A percentile compares a stretch with the other conserved stretches of the same genome.
Evolutionary conservation across 53 echinoderm and acorn worm genomes (phyloP).

Genomic region (Echinarachnius parma): DNA sequence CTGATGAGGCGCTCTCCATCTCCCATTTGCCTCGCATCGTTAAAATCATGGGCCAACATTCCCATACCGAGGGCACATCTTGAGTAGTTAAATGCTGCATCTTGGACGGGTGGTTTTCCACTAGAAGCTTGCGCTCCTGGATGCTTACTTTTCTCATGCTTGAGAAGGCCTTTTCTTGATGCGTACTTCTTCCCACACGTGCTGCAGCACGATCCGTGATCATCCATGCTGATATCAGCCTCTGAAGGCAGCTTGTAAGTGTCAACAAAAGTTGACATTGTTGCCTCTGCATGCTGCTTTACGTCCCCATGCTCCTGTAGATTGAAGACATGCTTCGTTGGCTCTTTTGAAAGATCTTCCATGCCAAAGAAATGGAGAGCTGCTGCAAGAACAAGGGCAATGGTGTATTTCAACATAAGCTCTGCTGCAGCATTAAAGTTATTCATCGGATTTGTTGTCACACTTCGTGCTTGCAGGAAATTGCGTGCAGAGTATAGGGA

Average conservation of each 20-base stretch:
- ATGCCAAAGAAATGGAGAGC: constrained; percentile 60
- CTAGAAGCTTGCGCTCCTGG: neutral
- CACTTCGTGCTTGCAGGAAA: constrained; percentile 52
- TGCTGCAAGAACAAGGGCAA: constrained; percentile 53
- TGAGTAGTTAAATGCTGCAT: constrained; percentile 53
- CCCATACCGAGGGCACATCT: constrained; percentile 53
- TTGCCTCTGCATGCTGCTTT: constrained; percentile 26
- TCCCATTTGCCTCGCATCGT: constrained; percentile 54
- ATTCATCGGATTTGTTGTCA: constrained; percentile 55
- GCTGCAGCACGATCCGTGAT: neutral
- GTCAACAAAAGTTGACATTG: constrained; percentile 36
- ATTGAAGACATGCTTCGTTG: constrained; percentile 38
- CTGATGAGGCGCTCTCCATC: constrained; percentile 55
- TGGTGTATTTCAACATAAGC: constrained; percentile 40
- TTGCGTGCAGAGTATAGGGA: constrained; percentile 47
- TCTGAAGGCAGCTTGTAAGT: neutral
- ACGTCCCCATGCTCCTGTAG: constrained; percentile 24
- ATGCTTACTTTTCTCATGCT: neutral
- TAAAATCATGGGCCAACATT: constrained; percentile 56
- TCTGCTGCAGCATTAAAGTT: constrained; percentile 64
- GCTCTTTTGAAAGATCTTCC: constrained; percentile 20
- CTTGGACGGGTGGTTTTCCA: neutral
- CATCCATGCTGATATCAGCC: neutral
- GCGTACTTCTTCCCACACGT: constrained; percentile 17
- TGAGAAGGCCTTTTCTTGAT: constrained; percentile 7